phyloP scores from a whole-genome alignment of 2,888 invertebrate species.

The Mythimna lalbum region DNA sequence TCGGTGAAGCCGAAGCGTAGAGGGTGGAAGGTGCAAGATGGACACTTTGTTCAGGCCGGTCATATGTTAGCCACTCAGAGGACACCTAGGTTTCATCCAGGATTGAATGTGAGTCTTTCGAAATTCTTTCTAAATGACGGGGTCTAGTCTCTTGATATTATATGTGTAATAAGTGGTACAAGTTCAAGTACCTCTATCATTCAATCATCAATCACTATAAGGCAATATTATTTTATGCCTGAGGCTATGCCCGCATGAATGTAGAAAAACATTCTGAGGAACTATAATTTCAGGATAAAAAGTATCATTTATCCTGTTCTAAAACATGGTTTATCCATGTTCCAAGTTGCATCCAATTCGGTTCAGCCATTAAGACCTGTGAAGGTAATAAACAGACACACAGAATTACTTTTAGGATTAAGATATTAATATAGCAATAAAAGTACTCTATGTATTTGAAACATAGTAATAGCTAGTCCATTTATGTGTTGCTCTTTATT shows the following conservation, averaged over 20 bases:
- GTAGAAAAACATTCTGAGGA: background rate
- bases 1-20: slow-evolving; percentile 94
- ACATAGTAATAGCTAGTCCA: background rate
- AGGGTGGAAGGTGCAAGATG: slow-evolving; percentile 95
- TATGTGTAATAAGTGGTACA: background rate
- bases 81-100: slow-evolving; percentile 94
- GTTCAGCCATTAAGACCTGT: background rate
- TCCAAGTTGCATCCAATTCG: background rate
- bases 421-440: background rate
- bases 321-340: too few species aligned
- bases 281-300: background rate
- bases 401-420: background rate
- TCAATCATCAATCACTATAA: too few species aligned
- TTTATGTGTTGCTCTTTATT: background rate
- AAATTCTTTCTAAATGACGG: background rate
- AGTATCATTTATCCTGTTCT: too few species aligned
- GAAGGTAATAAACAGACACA: background rate
- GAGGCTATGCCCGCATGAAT: too few species aligned
- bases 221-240: background rate
- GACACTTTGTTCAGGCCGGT: slow-evolving; percentile 92
- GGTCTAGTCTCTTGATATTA: background rate
- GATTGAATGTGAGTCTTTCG: slow-evolving; percentile 92
- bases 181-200: background rate
- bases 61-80: slow-evolving; percentile 93
- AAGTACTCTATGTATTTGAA: background rate